Evolutionary conservation across 1,140 invertebrate species (phyloP).

Genomic region (Drosophila leontia): DNA sequence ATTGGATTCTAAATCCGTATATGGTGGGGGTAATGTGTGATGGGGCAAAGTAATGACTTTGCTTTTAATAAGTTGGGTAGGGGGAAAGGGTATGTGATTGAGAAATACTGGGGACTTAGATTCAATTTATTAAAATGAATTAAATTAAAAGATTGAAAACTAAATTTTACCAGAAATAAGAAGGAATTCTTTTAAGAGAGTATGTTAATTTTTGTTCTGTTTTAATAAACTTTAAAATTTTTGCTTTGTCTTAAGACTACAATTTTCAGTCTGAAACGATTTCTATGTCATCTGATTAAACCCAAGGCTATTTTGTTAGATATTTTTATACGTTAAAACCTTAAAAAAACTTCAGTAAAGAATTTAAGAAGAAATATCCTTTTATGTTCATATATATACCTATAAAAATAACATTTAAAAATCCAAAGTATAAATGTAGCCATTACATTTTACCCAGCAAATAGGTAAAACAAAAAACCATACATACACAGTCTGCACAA

Average conservation of each 20-base stretch:
- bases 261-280: background rate
- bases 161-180: background rate
- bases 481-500: slow-evolving; percentile 7
- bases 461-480: slow-evolving; percentile 30
- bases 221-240: background rate
- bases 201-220: background rate
- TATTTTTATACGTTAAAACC: too few species aligned
- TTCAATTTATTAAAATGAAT: background rate
- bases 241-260: too few species aligned
- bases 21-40: too few species aligned
- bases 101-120: background rate
- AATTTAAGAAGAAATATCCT: background rate
- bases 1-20: slow-evolving; percentile 7
- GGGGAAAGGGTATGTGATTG: background rate
- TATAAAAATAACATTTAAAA: slow-evolving; percentile 2
- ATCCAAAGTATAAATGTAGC: background rate
- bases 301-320: background rate
- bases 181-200: background rate
- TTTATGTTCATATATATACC: background rate
- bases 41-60: too few species aligned
- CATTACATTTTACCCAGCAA: slow-evolving; percentile 17
- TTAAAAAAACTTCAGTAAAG: background rate
- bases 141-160: background rate
- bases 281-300: background rate
- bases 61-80: background rate